phyloP scores from a whole-genome alignment of 92 coral and sea anemone genomes.

The Diadumene lineata region DNA sequence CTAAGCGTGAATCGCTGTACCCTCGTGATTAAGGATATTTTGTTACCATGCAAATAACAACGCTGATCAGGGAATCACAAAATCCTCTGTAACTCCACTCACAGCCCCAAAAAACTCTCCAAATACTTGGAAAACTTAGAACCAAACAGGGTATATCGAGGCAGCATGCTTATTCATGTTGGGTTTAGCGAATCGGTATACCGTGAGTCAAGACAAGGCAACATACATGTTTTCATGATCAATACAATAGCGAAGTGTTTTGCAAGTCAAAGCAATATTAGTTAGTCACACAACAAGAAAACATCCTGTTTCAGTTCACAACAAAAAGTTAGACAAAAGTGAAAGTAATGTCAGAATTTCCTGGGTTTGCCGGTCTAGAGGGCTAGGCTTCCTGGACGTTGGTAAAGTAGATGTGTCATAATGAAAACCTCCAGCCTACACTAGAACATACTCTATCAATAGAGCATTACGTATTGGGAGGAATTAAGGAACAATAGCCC shows the following conservation, averaged over 20 bases:
- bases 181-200: too few relatives aligned
- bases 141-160: too few relatives aligned
- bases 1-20: neutral
- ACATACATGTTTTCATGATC: too few relatives aligned
- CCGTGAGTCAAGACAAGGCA: too few relatives aligned
- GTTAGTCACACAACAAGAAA: constrained; percentile 14
- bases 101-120: neutral
- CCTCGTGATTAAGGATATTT: neutral
- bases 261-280: constrained; percentile 37
- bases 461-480: constrained; percentile 3
- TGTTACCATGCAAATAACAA: neutral
- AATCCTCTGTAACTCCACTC: neutral
- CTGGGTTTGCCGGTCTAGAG: neutral
- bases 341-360: neutral
- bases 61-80: neutral
- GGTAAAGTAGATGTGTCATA: neutral
- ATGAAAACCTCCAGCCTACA: neutral
- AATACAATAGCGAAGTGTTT: constrained; percentile 17
- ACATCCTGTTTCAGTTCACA: neutral
- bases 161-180: too few relatives aligned
- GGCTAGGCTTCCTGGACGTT: constrained; percentile 1
- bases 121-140: too few relatives aligned
- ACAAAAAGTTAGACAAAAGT: neutral
- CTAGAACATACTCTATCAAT: neutral
- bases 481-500: constrained; percentile 13